Evolutionary conservation across 2,797 vertebrate species (phyloP), one percentile per base, ranked within the genome.

Genomic region (Crocodylus rhombifer): DNA sequence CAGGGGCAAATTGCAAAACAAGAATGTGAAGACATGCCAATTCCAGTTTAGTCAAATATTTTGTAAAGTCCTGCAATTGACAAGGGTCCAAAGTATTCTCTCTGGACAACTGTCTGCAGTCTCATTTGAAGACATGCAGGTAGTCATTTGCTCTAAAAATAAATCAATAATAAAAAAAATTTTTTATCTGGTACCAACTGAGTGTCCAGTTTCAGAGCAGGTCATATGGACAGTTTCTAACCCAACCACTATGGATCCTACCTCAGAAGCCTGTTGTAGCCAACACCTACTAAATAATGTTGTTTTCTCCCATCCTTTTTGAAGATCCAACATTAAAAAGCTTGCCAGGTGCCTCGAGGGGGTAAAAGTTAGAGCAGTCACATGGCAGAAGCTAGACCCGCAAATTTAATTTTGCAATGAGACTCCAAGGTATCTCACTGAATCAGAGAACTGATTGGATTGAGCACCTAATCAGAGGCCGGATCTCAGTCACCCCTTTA

Each of bases 171-270:
- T 9, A 42, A 42, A 51, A 51, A 10, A 51, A 51, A 10, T 11
- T n/a, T n/a, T n/a, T n/a, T 10, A 3, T 1, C 36, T 13, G 2
- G 56, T 5, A 65, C 28, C 6, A 64, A 64, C 5, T 1, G 33
- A 14, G 86, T 7, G 10, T 5, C 1, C 3, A 90, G 25, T 5
- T 69, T 17, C 80, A 83, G n/a, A 67, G 23, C 1, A 4, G 7
- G 77, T 57, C 5, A 73, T 5, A 0, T 8, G 75, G 6, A 16
- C 55, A 36, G 80, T 56, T 21, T 33, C 30, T 20, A 23, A 60
- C 30, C 15, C 58, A 23, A 42, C 67, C 60, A 33, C 18, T 10
- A 36, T 6, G 21, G 67, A 36, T 61, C 57, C 36, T 33, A 28
- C 42, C 55, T 74, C 77, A 82, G 55, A 8, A 67, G n/a, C 42